These are phyloP conservation scores for Albula goreensis DNA, from an alignment of 2,113 vertebrate genomes.

Conservation along the genomic window DNA sequence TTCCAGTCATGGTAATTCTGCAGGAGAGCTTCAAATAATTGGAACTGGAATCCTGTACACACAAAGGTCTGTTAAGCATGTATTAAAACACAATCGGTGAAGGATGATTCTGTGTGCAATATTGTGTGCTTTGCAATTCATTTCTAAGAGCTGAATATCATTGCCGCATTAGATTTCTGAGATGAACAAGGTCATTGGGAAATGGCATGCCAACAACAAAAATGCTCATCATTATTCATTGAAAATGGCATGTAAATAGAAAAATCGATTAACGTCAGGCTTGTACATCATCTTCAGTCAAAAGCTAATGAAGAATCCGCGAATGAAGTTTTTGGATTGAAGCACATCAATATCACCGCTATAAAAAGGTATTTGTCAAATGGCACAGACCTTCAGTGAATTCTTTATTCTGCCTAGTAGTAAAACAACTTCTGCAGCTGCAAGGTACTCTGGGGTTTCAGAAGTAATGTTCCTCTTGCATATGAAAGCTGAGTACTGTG, in stretches of 20 bases:
- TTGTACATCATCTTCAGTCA: slow-evolving; percentile 22
- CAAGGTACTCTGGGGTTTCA: background rate
- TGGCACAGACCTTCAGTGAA: background rate
- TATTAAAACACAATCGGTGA: slow-evolving; percentile 39
- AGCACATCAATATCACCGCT: background rate
- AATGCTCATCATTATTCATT: slow-evolving; percentile 60
- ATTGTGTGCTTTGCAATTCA: slow-evolving; percentile 18
- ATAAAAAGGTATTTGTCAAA: background rate
- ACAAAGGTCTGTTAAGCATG: slow-evolving; percentile 34
- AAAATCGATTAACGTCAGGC: slow-evolving; percentile 29
- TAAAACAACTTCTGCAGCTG: background rate
- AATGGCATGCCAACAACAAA: slow-evolving; percentile 37
- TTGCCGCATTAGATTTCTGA: slow-evolving; percentile 23
- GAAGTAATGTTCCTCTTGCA: too few relatives aligned
- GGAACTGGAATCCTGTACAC: background rate
- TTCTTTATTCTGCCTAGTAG: background rate
- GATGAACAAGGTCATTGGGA: slow-evolving; percentile 47
- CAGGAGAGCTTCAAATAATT: slow-evolving; percentile 27
- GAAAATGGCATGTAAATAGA: slow-evolving; percentile 52
- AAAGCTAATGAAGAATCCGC: slow-evolving; percentile 47
- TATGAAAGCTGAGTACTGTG: too few relatives aligned
- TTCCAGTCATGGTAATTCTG: background rate
- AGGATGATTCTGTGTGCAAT: background rate
- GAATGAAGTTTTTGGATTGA: slow-evolving; percentile 20
- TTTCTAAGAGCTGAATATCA: slow-evolving; percentile 41